These are phyloP conservation scores for Torymus texanus DNA, from an alignment of 2,888 invertebrate genomes.

Conservation along the genomic window DNA sequence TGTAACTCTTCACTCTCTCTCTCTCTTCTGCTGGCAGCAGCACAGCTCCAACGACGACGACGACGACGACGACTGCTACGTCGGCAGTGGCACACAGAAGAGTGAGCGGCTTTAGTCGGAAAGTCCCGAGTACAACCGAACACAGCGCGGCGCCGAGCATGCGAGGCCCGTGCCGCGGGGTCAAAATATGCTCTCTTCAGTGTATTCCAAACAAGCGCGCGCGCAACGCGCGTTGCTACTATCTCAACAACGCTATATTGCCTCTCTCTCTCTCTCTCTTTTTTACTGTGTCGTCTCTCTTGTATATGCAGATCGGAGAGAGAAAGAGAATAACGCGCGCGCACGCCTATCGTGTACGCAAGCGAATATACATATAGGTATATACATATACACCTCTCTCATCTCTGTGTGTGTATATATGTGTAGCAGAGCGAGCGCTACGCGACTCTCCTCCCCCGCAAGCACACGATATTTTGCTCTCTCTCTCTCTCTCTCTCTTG, in stretches of 20 bases:
- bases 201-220: conserved; percentile 69
- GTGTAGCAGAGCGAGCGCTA: too few relatives aligned
- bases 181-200: conserved; percentile 66
- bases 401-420: too few relatives aligned
- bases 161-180: conserved; percentile 48
- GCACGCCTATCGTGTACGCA: too few relatives aligned
- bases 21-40: neutral
- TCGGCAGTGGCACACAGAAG: neutral
- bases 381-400: too few relatives aligned
- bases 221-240: conserved; percentile 63
- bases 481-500: too few relatives aligned
- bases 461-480: too few relatives aligned
- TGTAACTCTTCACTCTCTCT: neutral
- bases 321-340: too few relatives aligned
- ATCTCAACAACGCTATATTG: conserved; percentile 57
- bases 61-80: neutral
- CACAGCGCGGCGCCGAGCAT: neutral
- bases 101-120: neutral
- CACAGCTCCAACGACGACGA: neutral
- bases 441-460: neutral
- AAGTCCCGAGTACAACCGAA: too few relatives aligned
- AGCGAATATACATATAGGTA: too few relatives aligned
- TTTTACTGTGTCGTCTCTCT: neutral
- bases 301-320: too few relatives aligned
- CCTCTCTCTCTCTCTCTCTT: too few relatives aligned